Conservation (phyloP, 2,888 invertebrate genomes). For the Epinotia brunnichana region DNA sequence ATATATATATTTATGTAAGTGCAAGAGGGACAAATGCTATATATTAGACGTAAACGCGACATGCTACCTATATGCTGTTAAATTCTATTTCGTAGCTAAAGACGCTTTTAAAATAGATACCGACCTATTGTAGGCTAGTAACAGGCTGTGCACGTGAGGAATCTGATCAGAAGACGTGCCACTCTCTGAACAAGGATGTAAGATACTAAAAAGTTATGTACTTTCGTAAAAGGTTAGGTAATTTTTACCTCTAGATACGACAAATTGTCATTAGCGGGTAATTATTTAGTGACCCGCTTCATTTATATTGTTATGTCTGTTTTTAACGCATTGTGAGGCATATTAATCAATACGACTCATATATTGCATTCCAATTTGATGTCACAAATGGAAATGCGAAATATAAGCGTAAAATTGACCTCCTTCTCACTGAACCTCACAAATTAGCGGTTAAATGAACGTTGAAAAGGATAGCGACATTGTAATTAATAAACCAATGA, state of each 20-base stretch:
- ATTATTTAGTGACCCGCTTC: too few species aligned
- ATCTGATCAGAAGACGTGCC: not conserved
- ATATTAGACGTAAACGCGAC: not conserved
- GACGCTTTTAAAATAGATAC: not conserved
- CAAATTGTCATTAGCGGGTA: too few species aligned
- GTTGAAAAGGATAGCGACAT: not conserved
- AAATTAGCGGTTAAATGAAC: not conserved
- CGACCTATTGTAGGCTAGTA: not conserved
- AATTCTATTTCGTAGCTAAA: not conserved
- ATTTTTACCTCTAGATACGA: too few species aligned
- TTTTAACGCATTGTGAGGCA: too few species aligned
- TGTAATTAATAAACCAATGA: not conserved
- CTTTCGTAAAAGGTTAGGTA: too few species aligned
- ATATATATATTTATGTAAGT: not conserved
- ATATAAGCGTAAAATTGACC: not conserved
- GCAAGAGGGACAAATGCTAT: not conserved
- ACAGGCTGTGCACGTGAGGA: slow-evolving; percentile 9
- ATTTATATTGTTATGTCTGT: too few species aligned
- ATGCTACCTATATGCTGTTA: not conserved
- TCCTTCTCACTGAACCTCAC: not conserved
- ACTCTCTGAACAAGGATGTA: slow-evolving; percentile 6
- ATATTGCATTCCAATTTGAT: too few species aligned
- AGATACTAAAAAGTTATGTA: not conserved
- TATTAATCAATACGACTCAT: too few species aligned
- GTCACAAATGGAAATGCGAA: not conserved